Base-by-base conservation (phyloP, 2,888 invertebrate species). In the Macaria notata region DNA sequence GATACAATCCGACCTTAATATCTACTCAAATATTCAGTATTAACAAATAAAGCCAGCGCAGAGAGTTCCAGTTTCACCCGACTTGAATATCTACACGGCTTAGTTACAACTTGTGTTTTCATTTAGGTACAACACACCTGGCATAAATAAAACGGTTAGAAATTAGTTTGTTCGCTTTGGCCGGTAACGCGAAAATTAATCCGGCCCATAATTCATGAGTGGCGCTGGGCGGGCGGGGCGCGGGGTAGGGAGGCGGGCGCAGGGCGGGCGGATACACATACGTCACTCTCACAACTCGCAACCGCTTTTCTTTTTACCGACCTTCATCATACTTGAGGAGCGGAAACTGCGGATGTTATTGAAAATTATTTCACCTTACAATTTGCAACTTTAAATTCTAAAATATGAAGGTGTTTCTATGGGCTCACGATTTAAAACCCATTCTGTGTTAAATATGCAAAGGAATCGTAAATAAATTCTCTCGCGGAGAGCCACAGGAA, bases 101-200 rank as follows among this genome's bases (percentile, higher is more conserved):
- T 43, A 58, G 42, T 58, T 38, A 45, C 41, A 45, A 42, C 38
- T 58, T 49, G 47, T 61, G 61, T 66, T 69, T 65, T 65, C 61
- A 69, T 66, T 65, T 67, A 62, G 62, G 56, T 62, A 65, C 41
- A 9, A 9, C n/a, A 38, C 59, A 49, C 62, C 46, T 59, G 61
- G 54, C 52, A 49, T 56, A 56, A 52, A 62, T 56, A 60, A 64
- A 65, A 59, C 59, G 36, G 59, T 54, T 60, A 52, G 59, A 56
- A 68, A 65, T 71, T 66, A 67, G 68, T 66, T 64, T 63, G 65
- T 64, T 61, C 64, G 60, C 44, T 49, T 60, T 49, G 59, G 67
- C 60, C 62, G 62, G 67, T 69, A 69, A 70, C 71, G 71, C 62
- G 65, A 64, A 71, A 75, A 76, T 76, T 76, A 76, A 77, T 78